Evolutionary conservation across 2,888 invertebrate species (phyloP).

Genomic region (Cheilosia urbana): DNA sequence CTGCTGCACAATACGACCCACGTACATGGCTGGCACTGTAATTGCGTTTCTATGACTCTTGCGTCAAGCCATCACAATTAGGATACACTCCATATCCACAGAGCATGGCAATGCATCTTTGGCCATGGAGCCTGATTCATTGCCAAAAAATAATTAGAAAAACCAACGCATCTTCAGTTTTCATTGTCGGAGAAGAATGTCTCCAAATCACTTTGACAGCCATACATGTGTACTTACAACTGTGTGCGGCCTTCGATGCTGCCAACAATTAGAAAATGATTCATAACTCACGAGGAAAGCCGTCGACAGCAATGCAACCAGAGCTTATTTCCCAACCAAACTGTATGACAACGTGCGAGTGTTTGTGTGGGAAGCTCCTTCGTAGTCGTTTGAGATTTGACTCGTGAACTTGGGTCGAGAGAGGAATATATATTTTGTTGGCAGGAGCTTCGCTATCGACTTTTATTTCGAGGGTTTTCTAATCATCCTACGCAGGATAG

Average conservation of each 20-base stretch:
- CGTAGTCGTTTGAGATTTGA: slow-evolving; percentile 20
- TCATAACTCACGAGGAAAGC: slow-evolving; percentile 42
- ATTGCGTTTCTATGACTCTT: background rate
- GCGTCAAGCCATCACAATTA: background rate
- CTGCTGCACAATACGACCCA: too few relatives aligned
- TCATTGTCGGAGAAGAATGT: background rate
- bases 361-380: slow-evolving; percentile 35
- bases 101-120: slow-evolving; percentile 2
- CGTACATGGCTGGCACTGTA: background rate
- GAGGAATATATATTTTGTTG: slow-evolving; percentile 50
- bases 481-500: slow-evolving; percentile 53
- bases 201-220: background rate
- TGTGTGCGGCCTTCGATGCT: slow-evolving; percentile 23
- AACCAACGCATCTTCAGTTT: slow-evolving; percentile 14
- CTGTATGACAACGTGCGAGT: background rate
- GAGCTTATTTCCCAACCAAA: slow-evolving; percentile 9
- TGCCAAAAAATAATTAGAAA: slow-evolving; percentile 19
- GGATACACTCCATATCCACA: background rate
- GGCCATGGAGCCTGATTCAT: background rate
- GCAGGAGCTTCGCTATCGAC: slow-evolving; percentile 44
- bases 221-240: background rate
- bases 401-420: slow-evolving; percentile 23
- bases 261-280: slow-evolving; percentile 56
- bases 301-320: slow-evolving; percentile 19
- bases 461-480: slow-evolving; percentile 39